Evolutionary conservation across 2,113 vertebrate species (phyloP), one percentile per base, ranked within the genome.

Genomic region (Sinocyclocheilus grahami): DNA sequence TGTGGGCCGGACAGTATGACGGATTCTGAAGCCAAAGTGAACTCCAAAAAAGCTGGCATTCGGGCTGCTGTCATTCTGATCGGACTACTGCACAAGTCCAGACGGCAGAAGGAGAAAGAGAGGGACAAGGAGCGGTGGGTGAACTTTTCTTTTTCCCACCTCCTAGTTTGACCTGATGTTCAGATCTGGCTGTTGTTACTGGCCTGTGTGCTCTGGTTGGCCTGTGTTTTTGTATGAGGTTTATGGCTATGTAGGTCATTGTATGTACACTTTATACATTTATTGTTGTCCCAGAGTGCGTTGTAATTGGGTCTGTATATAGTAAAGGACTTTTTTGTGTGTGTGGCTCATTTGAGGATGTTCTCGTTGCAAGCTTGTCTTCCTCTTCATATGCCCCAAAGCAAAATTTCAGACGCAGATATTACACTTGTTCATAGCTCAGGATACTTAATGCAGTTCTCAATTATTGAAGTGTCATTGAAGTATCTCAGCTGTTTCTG

Each of bases 61-160:
- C 96, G 97, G 81, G 97, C 97, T 0, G 97, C 97, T 0, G 97
- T 97, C 89, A 97, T 97, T 86, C 95, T 99, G 62, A 98, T 99
- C 51, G 97, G 97, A 93, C 95, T 98, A 82, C 95, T 98, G 91
- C 97, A 98, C 95, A 96, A 96, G 92, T 97, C 97, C 83, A 95
- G 97, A 82, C 95, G 93, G 88, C 96, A 96, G 92, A 97, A 95
- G 90, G 95, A 96, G 89, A 94, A 84, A 86, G 94, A 94, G 86
- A 88, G 86, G 33, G 92, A 92, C 60, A 88, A 48, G 33, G 89
- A 91, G 58, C 86, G 86, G 86, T 94, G 93, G 90, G 89, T 88
- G 81, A 87, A 92, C 79, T 89, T 87, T 81, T 82, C 22, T 72
- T 78, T 72, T 33, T 77, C 60, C 16, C 65, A 74, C 42, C 18